A percentile compares a stretch with the other conserved stretches of the same genome.
These are phyloP conservation scores for Trachelus tabidus DNA, from an alignment of 2,888 invertebrate species.

Conservation along the genomic window DNA sequence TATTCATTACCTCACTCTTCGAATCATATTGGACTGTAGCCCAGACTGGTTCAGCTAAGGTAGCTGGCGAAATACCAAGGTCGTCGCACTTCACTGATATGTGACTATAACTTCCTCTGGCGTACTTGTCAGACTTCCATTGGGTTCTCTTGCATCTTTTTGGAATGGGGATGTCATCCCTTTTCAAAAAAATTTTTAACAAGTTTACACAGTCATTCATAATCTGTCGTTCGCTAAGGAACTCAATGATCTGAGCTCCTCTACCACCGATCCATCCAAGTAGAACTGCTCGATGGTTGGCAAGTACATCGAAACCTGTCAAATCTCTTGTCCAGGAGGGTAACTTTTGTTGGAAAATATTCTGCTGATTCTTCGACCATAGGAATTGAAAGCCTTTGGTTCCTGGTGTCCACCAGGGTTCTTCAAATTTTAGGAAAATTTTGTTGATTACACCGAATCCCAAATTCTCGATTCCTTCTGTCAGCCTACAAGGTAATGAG, in stretches of 20 bases:
- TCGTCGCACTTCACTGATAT: constrained; percentile 69
- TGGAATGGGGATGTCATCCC: constrained; percentile 67
- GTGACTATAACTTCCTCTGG: constrained; percentile 73
- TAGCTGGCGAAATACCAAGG: constrained; percentile 58
- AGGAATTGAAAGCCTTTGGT: constrained; percentile 72
- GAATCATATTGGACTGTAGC: constrained; percentile 37
- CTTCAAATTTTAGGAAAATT: constrained; percentile 74
- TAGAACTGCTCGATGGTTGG: constrained; percentile 67
- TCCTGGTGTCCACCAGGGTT: constrained; percentile 71
- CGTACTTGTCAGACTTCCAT: constrained; percentile 71
- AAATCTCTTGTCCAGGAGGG: constrained; percentile 71
- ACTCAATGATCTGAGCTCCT: constrained; percentile 72
- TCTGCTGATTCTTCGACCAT: constrained; percentile 58
- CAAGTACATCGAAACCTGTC: constrained; percentile 75
- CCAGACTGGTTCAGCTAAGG: constrained; percentile 66
- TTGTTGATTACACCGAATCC: constrained; percentile 77
- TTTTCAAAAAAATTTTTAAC: constrained; percentile 68
- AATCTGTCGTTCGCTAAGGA: constrained; percentile 67
- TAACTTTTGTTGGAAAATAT: constrained; percentile 36
- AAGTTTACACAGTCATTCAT: constrained; percentile 68
- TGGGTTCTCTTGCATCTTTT: constrained; percentile 66
- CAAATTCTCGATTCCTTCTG: constrained; percentile 68
- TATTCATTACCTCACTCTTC: constrained; percentile 36
- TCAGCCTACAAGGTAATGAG: constrained; percentile 67
- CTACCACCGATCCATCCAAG: constrained; percentile 76